Percentiles rank a stretch among this genome's conserved stretches.
Evolutionary conservation across 2,797 vertebrate species (phyloP).

Genomic region (Meriones psammophilus): DNA sequence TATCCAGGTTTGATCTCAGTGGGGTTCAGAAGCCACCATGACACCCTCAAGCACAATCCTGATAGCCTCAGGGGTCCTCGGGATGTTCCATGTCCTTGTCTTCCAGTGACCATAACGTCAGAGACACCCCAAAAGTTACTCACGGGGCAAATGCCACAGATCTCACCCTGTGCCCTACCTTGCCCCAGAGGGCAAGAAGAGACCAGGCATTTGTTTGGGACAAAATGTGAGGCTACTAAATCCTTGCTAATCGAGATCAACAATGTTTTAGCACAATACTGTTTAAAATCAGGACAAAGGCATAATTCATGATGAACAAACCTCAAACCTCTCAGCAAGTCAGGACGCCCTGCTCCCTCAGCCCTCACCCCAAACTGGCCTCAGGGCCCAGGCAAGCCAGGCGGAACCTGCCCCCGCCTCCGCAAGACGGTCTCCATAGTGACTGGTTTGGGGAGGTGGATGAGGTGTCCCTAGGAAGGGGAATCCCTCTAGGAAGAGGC

Average conservation of each 20-base stretch:
- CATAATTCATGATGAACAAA: neutral
- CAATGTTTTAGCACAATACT: neutral
- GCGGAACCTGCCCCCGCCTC: neutral
- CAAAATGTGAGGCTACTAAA: neutral
- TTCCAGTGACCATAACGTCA: no score
- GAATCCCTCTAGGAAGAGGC: slow-evolving; percentile 54
- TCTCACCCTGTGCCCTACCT: neutral
- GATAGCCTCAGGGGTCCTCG: fast-evolving
- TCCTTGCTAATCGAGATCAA: neutral
- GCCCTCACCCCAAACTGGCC: neutral
- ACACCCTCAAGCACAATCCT: neutral
- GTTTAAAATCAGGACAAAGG: neutral
- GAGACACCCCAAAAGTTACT: neutral
- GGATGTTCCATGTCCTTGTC: neutral
- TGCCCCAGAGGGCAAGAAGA: neutral
- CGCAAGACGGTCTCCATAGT: neutral
- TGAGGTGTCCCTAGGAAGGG: neutral
- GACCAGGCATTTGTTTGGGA: neutral
- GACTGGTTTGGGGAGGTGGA: neutral
- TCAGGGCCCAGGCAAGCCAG: neutral
- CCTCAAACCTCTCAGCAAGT: neutral
- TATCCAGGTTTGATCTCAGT: neutral
- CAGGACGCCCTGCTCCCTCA: neutral
- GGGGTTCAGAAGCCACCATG: fast-evolving
- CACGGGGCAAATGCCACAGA: neutral